Evolutionary conservation across 2,888 invertebrate genomes (phyloP), one percentile per base, ranked within the genome.

Genomic region (Phorcus lineatus): DNA sequence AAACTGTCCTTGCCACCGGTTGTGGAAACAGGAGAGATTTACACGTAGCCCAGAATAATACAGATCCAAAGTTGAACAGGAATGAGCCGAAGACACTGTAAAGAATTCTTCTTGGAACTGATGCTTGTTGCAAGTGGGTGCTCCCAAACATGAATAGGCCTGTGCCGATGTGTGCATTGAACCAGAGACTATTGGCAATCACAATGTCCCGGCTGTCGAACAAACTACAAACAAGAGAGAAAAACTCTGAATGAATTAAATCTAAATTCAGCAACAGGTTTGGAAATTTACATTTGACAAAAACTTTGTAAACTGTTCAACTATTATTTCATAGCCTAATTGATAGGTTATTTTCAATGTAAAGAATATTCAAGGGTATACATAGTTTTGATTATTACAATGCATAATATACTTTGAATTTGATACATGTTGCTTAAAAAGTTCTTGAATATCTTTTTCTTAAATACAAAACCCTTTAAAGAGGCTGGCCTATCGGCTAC

Each of bases 51-150:
- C 97, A 97, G 84, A 96, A 94, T 80, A 98, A 95, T 74, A 98
- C 96, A 0, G 97, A 97, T 17, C 98, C 98, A 91, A 98, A 95
- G 85, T 97, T 97, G 94, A 98, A 96, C 28, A 98, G 94, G 13
- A 96, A 87, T 0, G 92, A 85, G 17, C 93, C 92, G 84, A 94
- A 93, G 3, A 93, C 92, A 83, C 92, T 92, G 89, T 92, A 94
- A 78, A 93, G 86, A 24, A 96, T 94, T 95, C 96, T 94, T 95
- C 97, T 47, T 95, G 94, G 86, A 95, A 94, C 81, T 95, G 95
- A 84, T 95, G 95, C 81, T 95, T 94, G 40, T 94, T 95, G 13
- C 92, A 97, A 94, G 91, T 97, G 97, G 66, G 96, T 96, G 84
- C 97, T 95, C 76, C 95, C 95, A 93, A 96, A 97, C 28, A 98